Evolutionary conservation across 2,888 invertebrate species (phyloP).

Genomic region (Congeria kusceri): DNA sequence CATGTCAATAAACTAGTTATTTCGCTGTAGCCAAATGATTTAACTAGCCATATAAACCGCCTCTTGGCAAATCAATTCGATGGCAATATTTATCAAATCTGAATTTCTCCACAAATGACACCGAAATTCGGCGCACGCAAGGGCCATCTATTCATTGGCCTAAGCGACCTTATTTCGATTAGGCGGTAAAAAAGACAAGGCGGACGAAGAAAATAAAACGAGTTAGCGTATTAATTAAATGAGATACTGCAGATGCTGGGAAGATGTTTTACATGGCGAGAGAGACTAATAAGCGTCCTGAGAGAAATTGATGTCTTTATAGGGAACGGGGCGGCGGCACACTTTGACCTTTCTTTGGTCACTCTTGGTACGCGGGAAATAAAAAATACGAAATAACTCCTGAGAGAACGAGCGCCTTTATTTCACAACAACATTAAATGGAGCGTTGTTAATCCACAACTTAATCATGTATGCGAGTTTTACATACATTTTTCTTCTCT

Average conservation of each 20-base stretch:
- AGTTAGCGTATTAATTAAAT: slow-evolving; percentile 64
- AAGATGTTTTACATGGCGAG: slow-evolving; percentile 57
- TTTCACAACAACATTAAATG: slow-evolving; percentile 32
- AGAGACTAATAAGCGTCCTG: slow-evolving; percentile 58
- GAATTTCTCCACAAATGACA: slow-evolving; percentile 58
- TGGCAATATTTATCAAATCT: slow-evolving; percentile 70
- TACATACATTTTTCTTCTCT: slow-evolving; percentile 62
- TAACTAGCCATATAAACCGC: slow-evolving; percentile 67
- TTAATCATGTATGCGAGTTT: slow-evolving; percentile 54
- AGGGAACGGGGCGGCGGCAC: not conserved
- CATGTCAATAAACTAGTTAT: slow-evolving; percentile 63
- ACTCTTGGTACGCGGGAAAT: slow-evolving; percentile 22
- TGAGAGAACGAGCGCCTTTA: slow-evolving; percentile 28
- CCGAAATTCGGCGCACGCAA: slow-evolving; percentile 45
- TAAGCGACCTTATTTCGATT: slow-evolving; percentile 56
- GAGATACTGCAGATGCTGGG: slow-evolving; percentile 62
- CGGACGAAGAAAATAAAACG: slow-evolving; percentile 49
- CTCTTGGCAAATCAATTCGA: slow-evolving; percentile 62
- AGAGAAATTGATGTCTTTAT: slow-evolving; percentile 19
- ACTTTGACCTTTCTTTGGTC: not conserved
- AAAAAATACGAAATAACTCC: slow-evolving; percentile 34
- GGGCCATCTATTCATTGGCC: slow-evolving; percentile 58
- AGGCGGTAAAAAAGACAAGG: slow-evolving; percentile 26
- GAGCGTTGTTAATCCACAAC: slow-evolving; percentile 54
- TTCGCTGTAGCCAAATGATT: slow-evolving; percentile 66